Evolutionary conservation across 1,140 invertebrate genomes (phyloP).

Genomic region (Scaptodrosophila lebanonensis): DNA sequence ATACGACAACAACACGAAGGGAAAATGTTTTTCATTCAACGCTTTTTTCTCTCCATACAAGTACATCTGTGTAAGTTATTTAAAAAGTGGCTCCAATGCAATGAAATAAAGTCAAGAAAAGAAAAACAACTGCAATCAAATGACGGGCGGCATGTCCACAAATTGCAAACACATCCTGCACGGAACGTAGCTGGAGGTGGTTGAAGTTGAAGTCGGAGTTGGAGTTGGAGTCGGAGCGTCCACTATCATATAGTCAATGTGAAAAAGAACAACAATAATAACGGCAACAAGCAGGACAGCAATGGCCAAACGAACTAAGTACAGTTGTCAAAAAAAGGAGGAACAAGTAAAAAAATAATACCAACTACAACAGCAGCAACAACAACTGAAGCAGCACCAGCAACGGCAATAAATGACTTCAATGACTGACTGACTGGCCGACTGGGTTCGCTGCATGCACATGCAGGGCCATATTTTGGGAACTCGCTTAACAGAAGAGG

Average conservation of each 20-base stretch:
- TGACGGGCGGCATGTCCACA: constrained; percentile 72
- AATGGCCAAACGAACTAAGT: constrained; percentile 20
- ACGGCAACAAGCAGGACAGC: constrained; percentile 6
- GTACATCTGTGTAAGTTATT: too few species aligned
- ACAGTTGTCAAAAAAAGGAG: constrained; percentile 23
- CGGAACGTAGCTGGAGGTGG: constrained; percentile 51
- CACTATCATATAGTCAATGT: constrained; percentile 34
- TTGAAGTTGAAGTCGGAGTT: too few species aligned
- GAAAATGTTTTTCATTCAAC: too few species aligned
- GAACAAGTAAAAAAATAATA: too few species aligned
- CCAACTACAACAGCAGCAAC: constrained; percentile 11
- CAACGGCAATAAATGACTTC: constrained; percentile 73
- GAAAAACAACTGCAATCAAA: constrained; percentile 48
- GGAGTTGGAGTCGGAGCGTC: constrained; percentile 32
- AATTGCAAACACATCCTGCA: constrained; percentile 74
- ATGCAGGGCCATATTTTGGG: constrained; percentile 3
- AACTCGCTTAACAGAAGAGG: too few species aligned
- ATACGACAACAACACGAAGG: too few species aligned
- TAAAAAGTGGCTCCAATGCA: constrained; percentile 5
- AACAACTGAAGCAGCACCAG: constrained; percentile 60
- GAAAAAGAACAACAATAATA: constrained; percentile 2
- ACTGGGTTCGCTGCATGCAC: constrained; percentile 15
- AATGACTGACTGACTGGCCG: constrained; percentile 63
- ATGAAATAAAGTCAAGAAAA: constrained; percentile 46
- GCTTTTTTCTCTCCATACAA: too few species aligned